phyloP scores from a whole-genome alignment of 2,888 invertebrate genomes.

The Cephus runcator region DNA sequence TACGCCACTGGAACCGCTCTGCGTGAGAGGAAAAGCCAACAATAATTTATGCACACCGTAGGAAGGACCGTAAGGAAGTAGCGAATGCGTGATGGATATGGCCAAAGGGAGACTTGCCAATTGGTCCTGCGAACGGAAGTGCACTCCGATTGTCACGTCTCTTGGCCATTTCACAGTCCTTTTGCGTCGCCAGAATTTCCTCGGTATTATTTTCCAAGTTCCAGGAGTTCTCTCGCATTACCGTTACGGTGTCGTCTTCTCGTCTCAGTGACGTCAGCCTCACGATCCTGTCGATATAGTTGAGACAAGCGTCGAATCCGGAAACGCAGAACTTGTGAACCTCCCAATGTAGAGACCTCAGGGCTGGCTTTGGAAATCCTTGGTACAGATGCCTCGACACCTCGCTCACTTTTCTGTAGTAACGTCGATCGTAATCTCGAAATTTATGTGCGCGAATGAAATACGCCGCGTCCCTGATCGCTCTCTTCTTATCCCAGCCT shows the following conservation, averaged over 20 bases:
- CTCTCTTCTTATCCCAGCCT: slow-evolving; percentile 58
- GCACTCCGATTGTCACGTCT: slow-evolving; percentile 65
- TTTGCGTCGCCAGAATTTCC: slow-evolving; percentile 65
- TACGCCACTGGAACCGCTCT: slow-evolving; percentile 74
- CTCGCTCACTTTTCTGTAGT: slow-evolving; percentile 58
- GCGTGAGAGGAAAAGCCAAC: slow-evolving; percentile 19
- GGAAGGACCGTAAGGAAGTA: background rate
- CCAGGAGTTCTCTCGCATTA: slow-evolving; percentile 68
- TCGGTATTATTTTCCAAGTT: slow-evolving; percentile 51
- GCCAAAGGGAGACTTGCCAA: slow-evolving; percentile 42
- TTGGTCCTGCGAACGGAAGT: slow-evolving; percentile 69
- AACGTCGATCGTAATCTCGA: slow-evolving; percentile 72
- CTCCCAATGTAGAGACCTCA: slow-evolving; percentile 73
- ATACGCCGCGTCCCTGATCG: slow-evolving; percentile 71
- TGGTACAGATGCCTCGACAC: slow-evolving; percentile 58
- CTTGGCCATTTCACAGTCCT: slow-evolving; percentile 67
- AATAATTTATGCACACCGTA: background rate
- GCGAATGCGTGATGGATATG: background rate
- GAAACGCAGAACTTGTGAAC: slow-evolving; percentile 69
- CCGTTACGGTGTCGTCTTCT: slow-evolving; percentile 67
- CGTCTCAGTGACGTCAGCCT: slow-evolving; percentile 65
- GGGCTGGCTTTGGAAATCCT: slow-evolving; percentile 69
- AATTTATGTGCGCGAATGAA: slow-evolving; percentile 74
- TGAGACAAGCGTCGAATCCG: slow-evolving; percentile 70
- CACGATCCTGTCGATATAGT: slow-evolving; percentile 67